These are phyloP conservation scores for Mustela lutreola DNA, from an alignment of 2,113 vertebrate species.

Conservation along the genomic window DNA sequence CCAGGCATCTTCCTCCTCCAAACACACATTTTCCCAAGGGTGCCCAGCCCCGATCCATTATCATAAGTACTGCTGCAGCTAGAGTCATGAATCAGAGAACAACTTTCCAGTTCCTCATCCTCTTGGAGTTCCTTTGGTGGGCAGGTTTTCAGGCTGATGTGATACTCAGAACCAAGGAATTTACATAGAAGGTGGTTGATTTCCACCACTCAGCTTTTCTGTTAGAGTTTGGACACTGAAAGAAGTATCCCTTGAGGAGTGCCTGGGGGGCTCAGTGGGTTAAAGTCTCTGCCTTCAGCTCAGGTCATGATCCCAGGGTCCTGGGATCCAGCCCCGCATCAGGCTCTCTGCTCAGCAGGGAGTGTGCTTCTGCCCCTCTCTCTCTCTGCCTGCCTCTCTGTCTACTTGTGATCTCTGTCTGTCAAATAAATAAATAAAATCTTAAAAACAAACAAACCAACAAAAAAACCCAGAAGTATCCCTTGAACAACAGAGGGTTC, in stretches of 20 bases:
- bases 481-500: background rate
- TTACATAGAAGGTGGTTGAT: background rate
- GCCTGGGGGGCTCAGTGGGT: no score
- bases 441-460: no score
- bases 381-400: no score
- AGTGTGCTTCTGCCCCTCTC: no score
- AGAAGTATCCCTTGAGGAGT: background rate
- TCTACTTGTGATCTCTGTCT: no score
- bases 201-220: background rate
- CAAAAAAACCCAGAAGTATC: background rate
- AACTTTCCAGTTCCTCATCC: slow-evolving; percentile 27
- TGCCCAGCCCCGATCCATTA: background rate
- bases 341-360: no score
- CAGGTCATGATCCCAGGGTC: no score
- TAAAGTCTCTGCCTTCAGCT: no score
- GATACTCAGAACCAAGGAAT: background rate
- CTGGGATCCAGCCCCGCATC: no score
- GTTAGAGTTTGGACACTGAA: background rate
- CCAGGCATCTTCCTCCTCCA: slow-evolving; percentile 64
- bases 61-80: slow-evolving; percentile 43
- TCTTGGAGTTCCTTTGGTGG: slow-evolving; percentile 18
- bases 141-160: background rate
- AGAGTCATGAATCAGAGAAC: slow-evolving; percentile 50
- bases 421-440: no score
- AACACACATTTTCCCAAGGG: slow-evolving; percentile 62